phyloP scores from a whole-genome alignment of 2,888 invertebrate species.

The Dascillus cervinus region DNA sequence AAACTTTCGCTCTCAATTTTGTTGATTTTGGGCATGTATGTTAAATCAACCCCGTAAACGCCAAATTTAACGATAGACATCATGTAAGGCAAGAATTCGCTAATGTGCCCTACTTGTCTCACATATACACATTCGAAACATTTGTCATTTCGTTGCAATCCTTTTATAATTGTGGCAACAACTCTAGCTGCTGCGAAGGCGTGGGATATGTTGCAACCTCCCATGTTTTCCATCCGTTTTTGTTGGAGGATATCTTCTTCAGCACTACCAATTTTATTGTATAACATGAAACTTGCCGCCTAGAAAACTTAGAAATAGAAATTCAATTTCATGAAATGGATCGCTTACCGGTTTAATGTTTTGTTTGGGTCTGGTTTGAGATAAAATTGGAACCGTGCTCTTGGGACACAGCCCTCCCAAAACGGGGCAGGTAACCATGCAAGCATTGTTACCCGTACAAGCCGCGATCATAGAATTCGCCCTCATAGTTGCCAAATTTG shows the following conservation, averaged over 20 bases:
- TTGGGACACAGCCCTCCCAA: slow-evolving; percentile 32
- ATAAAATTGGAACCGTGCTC: slow-evolving; percentile 33
- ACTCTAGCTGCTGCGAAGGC: slow-evolving; percentile 35
- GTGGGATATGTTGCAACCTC: slow-evolving; percentile 25
- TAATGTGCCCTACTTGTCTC: slow-evolving; percentile 34
- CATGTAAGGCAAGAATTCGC: slow-evolving; percentile 36
- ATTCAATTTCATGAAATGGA: no score
- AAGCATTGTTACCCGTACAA: slow-evolving; percentile 24
- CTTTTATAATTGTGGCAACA: slow-evolving; percentile 30
- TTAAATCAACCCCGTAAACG: slow-evolving; percentile 31
- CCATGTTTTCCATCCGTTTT: slow-evolving; percentile 27
- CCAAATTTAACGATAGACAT: slow-evolving; percentile 32
- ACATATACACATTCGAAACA: slow-evolving; percentile 37
- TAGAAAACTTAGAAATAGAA: no score
- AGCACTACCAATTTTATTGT: slow-evolving; percentile 25
- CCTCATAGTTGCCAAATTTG: slow-evolving; percentile 26
- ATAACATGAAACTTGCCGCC: no score
- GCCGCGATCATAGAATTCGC: slow-evolving; percentile 29
- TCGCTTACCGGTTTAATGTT: no score
- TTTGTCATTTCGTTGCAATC: slow-evolving; percentile 28
- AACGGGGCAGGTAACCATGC: slow-evolving; percentile 30
- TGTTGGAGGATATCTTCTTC: slow-evolving; percentile 27
- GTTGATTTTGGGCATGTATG: slow-evolving; percentile 35
- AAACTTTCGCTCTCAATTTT: slow-evolving; percentile 30
- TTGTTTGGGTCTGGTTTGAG: no score